Percentiles rank a stretch among this genome's conserved stretches.
phyloP scores from a whole-genome alignment of 2,113 vertebrate genomes.

The Pipa parva region DNA sequence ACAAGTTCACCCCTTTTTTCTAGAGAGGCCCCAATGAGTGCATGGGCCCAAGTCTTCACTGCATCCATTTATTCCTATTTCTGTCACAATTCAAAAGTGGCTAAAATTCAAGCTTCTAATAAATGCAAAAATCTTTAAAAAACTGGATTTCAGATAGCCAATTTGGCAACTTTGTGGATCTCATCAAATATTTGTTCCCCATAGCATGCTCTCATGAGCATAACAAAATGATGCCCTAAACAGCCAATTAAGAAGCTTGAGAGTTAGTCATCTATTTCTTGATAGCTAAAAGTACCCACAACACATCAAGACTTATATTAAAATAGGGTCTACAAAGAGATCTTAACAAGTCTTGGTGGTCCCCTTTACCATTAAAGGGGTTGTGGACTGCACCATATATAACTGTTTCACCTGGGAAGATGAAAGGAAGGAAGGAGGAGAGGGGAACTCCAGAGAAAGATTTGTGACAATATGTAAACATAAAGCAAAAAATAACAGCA shows the following conservation, averaged over 20 bases:
- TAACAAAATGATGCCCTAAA: background rate
- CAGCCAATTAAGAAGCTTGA: background rate
- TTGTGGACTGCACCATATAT: slow-evolving; percentile 2
- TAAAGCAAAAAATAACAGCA: background rate
- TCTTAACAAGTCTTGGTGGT: background rate
- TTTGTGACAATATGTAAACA: background rate
- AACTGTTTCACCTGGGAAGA: background rate
- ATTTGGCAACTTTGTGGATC: background rate
- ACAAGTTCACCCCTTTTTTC: background rate
- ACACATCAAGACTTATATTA: background rate
- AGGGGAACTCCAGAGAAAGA: too few species aligned
- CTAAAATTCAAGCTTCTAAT: background rate
- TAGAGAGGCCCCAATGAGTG: background rate
- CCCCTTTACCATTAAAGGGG: background rate
- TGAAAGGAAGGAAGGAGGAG: background rate
- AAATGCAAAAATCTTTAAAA: too few species aligned
- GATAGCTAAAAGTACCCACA: background rate
- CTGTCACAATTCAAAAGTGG: background rate
- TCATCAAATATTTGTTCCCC: background rate
- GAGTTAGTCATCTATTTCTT: background rate
- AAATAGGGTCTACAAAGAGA: background rate
- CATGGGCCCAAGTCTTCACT: background rate
- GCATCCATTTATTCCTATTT: background rate
- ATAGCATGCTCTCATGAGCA: background rate
- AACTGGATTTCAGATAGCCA: background rate